Evolutionary conservation across 2,888 invertebrate species (phyloP), one percentile per base, ranked within the genome.

Genomic region (Bellardia bayeri): DNA sequence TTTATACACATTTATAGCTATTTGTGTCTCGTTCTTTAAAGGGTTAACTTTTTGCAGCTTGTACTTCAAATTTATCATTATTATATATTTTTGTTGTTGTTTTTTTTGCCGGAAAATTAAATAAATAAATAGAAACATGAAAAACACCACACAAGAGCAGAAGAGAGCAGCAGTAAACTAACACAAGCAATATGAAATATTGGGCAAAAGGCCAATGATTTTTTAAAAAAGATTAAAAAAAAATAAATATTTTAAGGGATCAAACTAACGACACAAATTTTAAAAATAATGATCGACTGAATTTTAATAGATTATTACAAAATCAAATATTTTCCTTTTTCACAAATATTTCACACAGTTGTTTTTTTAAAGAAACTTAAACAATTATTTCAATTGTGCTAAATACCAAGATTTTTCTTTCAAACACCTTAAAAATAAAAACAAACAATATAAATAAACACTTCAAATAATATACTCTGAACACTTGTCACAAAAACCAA

Each of bases 141-240:
- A 86, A 83, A 6, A 58, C 42, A 76, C 58, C 54, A 78, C 72
- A 74, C 69, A 75, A 63, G 66, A 76, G 54, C 45, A 54, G 49
- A 51, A 45, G n/a, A 69, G 13, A 72, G 23, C 33, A 56, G 63
- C n/a, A 78, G 23, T 23, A 87, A 75, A 74, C 40, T 56, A 80
- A 82, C 63, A 64, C 54, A 90, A 90, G 89, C 90, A 90, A 91
- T 90, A 90, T 90, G 90, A 90, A 90, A 91, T 91, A 89, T 90
- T 89, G 90, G 92, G 91, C 92, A 92, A 80, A 64, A 68, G 85
- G 91, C 92, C 91, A 91, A 81, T 58, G 37, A 69, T 68, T 75
- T 66, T 63, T 40, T 16, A 76, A 79, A 64, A 83, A 72, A 64
- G 0, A 30, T 37, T 42, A 69, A 74, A 69, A 79, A 40, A 82